phyloP scores from a whole-genome alignment of 2,113 vertebrate species.

The Uria lomvia region DNA sequence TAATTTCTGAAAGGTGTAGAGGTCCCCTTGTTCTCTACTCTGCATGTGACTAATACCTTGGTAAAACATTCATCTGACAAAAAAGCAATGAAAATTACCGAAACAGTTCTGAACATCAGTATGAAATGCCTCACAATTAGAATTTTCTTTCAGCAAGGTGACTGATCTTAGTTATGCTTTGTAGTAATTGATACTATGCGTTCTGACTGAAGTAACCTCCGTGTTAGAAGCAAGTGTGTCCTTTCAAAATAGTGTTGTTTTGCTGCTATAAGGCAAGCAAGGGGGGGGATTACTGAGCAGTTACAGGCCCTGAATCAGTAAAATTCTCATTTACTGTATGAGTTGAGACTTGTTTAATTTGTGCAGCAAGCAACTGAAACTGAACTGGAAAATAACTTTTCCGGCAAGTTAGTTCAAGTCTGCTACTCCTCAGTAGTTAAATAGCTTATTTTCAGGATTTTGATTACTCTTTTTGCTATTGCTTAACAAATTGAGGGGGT shows the following conservation, averaged over 20 bases:
- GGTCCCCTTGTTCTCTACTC: neutral
- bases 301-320: neutral
- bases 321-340: neutral
- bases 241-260: neutral
- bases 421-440: neutral
- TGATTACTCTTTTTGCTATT: neutral
- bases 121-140: neutral
- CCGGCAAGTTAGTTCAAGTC: neutral
- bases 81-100: neutral
- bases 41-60: neutral
- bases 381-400: neutral
- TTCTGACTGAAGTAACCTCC: neutral
- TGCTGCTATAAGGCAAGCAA: neutral
- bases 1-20: neutral
- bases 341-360: neutral
- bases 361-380: neutral
- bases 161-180: neutral
- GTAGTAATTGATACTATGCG: neutral
- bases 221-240: neutral
- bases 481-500: neutral
- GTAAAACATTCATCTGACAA: neutral
- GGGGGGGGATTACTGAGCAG: neutral
- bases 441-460: neutral
- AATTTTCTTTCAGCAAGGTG: neutral
- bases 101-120: neutral